A percentile compares a stretch with the other conserved stretches of the same genome.
Conservation (phyloP, 2,113 vertebrate species). For the Hemibagrus wyckioides region DNA sequence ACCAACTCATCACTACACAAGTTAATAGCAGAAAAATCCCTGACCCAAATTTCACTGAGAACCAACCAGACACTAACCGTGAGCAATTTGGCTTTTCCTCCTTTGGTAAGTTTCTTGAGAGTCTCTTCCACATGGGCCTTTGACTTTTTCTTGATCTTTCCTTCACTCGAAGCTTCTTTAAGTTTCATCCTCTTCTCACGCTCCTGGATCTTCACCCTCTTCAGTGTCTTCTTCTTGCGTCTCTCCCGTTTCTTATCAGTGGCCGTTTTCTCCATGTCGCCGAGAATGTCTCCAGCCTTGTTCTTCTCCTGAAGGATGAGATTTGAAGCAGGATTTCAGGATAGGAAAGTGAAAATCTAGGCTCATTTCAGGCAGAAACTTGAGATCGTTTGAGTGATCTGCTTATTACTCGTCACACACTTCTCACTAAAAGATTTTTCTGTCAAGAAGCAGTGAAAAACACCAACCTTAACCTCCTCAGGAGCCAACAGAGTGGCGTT, state of each 20-base stretch:
- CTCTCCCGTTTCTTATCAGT: conserved; percentile 92
- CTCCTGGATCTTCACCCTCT: conserved; percentile 79
- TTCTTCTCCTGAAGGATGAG: conserved; percentile 83
- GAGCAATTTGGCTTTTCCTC: conserved; percentile 82
- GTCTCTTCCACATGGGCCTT: conserved; percentile 79
- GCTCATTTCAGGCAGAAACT: neutral
- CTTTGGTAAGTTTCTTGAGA: conserved; percentile 81
- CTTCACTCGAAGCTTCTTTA: conserved; percentile 72
- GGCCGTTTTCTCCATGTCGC: conserved; percentile 83
- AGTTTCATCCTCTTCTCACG: conserved; percentile 80
- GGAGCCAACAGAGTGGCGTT: conserved; percentile 88
- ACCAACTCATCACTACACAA: neutral
- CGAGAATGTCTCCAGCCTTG: conserved; percentile 86
- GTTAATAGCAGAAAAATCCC: neutral
- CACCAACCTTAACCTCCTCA: conserved; percentile 90
- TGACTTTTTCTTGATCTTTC: conserved; percentile 67
- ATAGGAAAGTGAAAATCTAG: neutral
- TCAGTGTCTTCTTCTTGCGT: conserved; percentile 83
- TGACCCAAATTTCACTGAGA: neutral
- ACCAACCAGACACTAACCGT: conserved; percentile 74
- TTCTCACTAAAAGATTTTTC: no score
- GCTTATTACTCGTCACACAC: neutral
- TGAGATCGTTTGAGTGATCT: neutral
- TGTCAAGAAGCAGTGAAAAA: neutral
- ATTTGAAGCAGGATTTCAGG: neutral